Base-by-base conservation (phyloP, 2,888 invertebrate species). In the Cistogaster globosa region DNA sequence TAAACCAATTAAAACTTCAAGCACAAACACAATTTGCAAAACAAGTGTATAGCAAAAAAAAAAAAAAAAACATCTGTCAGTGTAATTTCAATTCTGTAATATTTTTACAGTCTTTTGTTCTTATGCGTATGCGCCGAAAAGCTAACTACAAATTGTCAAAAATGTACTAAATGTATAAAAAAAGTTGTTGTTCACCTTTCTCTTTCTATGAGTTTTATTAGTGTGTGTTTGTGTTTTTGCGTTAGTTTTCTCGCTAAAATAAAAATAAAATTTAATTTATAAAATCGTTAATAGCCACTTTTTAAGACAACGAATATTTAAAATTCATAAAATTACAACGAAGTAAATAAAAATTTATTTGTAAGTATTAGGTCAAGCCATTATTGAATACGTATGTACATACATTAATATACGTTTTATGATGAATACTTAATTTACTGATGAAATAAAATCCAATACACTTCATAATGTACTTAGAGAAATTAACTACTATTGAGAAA, bases 101-200 rank as follows among this genome's bases (percentile, higher is more conserved):
- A 22, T 4, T 1, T 36, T 53, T 75, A 75, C 75, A 65, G 80
- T 53, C 76, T 63, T 74, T 63, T n/a, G 63, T 55, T 67, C 38
- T 75, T 75, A 0, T 74, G 78, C 74, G 78, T 36, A 22, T 84
- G 84, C 85, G 84, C 84, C 62, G 53, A 82, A 84, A 80, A 55
- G 26, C 65, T 62, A 2, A 80, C 82, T 72, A 71, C 63, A 77
- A 63, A 32, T 58, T 84, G 84, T 82, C 82, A 85, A 84, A 79
- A 4, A 42, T 71, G 74, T 82, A 79, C 82, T 82, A 79, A 75
- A 78, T 85, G 71, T 69, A 85, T 32, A 55, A 81, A 57, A 78
- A 57, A 55, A 48, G 53, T 68, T 79, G 85, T 85, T 79, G 75
- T 85, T 85, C 75, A 71, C 45, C 68, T 69, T 71, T 63, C 55